Evolutionary conservation across 2,113 vertebrate genomes (phyloP).

Genomic region (Brienomyrus longianalis): DNA sequence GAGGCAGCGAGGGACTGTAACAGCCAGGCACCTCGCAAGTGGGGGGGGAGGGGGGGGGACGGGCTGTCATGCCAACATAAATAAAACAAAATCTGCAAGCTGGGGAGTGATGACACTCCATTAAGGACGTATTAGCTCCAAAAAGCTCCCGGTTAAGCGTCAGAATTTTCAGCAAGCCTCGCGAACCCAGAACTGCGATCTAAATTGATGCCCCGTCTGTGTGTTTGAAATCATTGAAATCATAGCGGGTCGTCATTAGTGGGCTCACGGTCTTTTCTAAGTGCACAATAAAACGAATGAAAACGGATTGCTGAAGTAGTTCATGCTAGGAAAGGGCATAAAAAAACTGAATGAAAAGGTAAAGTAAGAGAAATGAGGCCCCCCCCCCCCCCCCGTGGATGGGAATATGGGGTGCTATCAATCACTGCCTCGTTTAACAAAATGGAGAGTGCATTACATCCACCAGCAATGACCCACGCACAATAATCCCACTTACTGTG

Average conservation of each 20-base stretch:
- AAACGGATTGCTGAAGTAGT: neutral
- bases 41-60: constrained; percentile 26
- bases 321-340: neutral
- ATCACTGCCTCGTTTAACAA: neutral
- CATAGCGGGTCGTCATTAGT: neutral
- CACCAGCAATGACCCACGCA: neutral
- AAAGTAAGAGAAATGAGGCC: neutral
- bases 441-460: neutral
- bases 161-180: constrained; percentile 11
- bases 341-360: neutral
- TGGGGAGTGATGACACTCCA: constrained; percentile 68
- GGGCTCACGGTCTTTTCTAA: neutral
- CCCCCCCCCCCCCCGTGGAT: neutral
- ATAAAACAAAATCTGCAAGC: constrained; percentile 43
- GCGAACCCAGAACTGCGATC: neutral
- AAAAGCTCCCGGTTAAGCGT: constrained; percentile 52
- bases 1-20: constrained; percentile 73
- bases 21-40: constrained; percentile 75
- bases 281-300: neutral
- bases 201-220: neutral
- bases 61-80: neutral
- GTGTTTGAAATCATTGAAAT: constrained; percentile 4
- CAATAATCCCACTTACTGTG: neutral
- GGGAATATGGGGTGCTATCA: constrained; percentile 4
- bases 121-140: constrained; percentile 70